These are phyloP conservation scores for Ditylenchus dipsaci DNA, from an alignment of 1,140 invertebrate species.

Conservation along the genomic window DNA sequence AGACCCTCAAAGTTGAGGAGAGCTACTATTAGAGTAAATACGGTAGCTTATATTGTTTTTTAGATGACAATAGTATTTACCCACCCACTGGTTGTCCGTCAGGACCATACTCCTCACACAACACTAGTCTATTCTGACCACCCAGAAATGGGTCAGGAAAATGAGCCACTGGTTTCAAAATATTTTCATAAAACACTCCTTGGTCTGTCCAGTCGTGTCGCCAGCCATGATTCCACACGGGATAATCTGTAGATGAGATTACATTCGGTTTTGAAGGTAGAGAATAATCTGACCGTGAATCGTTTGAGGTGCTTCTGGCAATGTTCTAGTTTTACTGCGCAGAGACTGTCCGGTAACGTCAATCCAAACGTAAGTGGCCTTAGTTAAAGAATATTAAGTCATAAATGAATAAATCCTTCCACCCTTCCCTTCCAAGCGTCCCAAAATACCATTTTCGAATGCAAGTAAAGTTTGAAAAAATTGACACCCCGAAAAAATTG, in stretches of 20 bases:
- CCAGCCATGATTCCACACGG: conserved; percentile 80
- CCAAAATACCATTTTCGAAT: too few relatives aligned
- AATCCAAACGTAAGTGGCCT: conserved; percentile 90
- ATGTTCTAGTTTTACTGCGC: conserved; percentile 80
- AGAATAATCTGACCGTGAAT: neutral
- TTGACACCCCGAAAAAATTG: too few relatives aligned
- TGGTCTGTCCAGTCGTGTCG: conserved; percentile 75
- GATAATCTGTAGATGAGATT: neutral
- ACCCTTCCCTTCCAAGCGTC: too few relatives aligned
- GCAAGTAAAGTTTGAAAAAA: too few relatives aligned
- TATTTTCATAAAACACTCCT: too few relatives aligned
- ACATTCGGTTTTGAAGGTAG: neutral
- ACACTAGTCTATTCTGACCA: conserved; percentile 68
- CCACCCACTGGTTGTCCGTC: conserved; percentile 66
- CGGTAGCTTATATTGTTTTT: too few relatives aligned
- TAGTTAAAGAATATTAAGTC: too few relatives aligned
- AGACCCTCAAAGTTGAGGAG: too few relatives aligned
- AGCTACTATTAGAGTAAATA: too few relatives aligned
- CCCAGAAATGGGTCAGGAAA: conserved; percentile 89
- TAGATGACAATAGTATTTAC: neutral
- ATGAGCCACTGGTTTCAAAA: conserved; percentile 73
- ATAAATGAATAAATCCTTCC: too few relatives aligned
- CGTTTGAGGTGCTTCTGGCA: conserved; percentile 69
- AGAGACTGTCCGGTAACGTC: conserved; percentile 84
- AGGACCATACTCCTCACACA: conserved; percentile 63